Base-by-base conservation (phyloP, 92 coral and sea anemone genomes). In the Zoanthus gigantus region DNA sequence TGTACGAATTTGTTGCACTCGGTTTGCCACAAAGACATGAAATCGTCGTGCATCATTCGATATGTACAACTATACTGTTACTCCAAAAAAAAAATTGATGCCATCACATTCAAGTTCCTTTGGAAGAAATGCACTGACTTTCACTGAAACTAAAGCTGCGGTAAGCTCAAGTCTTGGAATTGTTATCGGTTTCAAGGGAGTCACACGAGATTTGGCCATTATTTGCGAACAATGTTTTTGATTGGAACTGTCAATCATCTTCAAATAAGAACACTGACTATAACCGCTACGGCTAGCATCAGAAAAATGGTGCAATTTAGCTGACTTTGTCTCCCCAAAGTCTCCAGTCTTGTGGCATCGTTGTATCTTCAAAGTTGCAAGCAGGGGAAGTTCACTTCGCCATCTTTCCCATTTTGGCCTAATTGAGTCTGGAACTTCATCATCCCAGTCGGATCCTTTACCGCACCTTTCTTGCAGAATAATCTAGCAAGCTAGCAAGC, bases 1-100 rank as follows among this genome's bases (percentile, higher is more conserved):
- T 3, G 88, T 7, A 2, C 34, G 80, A 1, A 84, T 84, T 13
- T 71, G 71, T 12, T 72, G 30, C 0, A 84, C 79, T 0, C 88
- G 81, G 69, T 84, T 84, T 10, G 88, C 53, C 9, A 84, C 80
- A 28, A 71, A 84, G 56, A 52, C 67, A 28, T 52, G 79, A 31
- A 84, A 84, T 3, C 88, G 88, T 0, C 72, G 18, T 2, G 81
- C 30, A 0, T 71, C 28, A 18, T 84, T 84, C 13, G 54, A 47
- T 2, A 84, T 84, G 52, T 84, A 84, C 81, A 14, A 84, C 79
- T 13, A 0, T 50, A 5, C 54, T 50, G 54, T 50, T 5, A 5
- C 54, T 50, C 54, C 54, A 50, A 50, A 50, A 50, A 50, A 50
- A 1, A 0, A 1, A 1, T 50, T 50, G 0, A 50, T 50, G 54